Base-by-base conservation (phyloP, 2,888 invertebrate genomes). In the Melanargia galathea region DNA sequence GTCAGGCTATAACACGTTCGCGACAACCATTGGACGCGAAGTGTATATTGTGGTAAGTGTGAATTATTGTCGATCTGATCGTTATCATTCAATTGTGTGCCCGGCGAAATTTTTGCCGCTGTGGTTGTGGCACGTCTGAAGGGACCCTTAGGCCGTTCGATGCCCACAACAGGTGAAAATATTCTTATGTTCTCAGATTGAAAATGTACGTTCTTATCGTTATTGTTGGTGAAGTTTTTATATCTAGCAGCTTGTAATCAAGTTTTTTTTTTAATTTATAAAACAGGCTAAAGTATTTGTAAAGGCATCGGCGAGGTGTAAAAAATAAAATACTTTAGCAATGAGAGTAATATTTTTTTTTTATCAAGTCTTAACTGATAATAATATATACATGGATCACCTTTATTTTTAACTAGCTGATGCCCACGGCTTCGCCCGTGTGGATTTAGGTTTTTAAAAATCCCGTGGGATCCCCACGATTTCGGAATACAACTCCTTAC, bases 191-290 rank as follows among this genome's bases (percentile, higher is more conserved):
- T 67, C 66, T 62, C 67, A 46, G 60, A 63, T 67, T 70, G 46
- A 66, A 59, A 70, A 64, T 83, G 80, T 84, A 84, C 74, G 78
- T 80, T 80, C 78, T 82, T 82, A 84, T 87, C 83, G 82, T 89
- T 88, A 81, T 85, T 86, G 86, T 90, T 88, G 84, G 84, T 83
- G 77, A 83, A 79, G 75, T 85, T 86, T 87, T 87, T 87, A 84
- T 86, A 86, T 78, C 81, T 82, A 83, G 83, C 87, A 84, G 88
- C 87, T 89, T 90, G 83, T 88, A 87, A 87, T 86, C 86, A 80
- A 83, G 83, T 83, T 85, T 84, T 84, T 82, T 77, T 86, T 83
- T 83, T n/a, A n/a, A 78, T 76, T 76, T 75, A 74, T 73, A 72
- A 67, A 73, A 75, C 76, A 8, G 58, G 56, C 83, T 85, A 82